Evolutionary conservation across 1,140 invertebrate species (phyloP).

Genomic region (Tribolium madens): DNA sequence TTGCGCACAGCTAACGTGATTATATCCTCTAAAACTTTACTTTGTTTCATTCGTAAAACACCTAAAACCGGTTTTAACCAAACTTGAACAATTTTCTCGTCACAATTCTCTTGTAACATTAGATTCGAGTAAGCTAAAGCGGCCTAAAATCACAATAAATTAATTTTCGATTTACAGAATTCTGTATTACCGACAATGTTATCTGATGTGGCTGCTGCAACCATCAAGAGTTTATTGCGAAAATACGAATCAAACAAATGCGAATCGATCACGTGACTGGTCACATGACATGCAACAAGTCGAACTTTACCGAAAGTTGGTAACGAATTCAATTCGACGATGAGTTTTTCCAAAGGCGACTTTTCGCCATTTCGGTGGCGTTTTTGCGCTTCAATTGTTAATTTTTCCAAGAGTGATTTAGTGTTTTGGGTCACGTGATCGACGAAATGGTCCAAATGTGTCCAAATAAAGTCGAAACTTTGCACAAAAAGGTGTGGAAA

Average conservation of each 20-base stretch:
- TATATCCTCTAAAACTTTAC: not conserved
- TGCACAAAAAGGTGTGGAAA: not conserved
- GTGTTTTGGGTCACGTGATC: not conserved
- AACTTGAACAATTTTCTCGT: not conserved
- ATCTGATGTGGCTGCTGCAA: not conserved
- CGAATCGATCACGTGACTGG: not conserved
- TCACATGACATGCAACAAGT: not conserved
- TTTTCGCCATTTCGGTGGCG: no score
- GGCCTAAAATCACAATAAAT: not conserved
- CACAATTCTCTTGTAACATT: not conserved
- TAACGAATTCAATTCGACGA: no score
- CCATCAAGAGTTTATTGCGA: not conserved
- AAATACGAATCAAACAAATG: not conserved
- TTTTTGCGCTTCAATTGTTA: not conserved
- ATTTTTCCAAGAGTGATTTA: not conserved
- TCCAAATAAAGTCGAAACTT: constrained; percentile 15
- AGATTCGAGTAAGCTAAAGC: not conserved
- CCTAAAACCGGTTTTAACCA: not conserved
- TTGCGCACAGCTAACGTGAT: not conserved
- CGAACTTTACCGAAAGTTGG: not conserved
- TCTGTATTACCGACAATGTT: not conserved
- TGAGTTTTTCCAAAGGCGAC: no score
- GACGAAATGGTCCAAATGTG: constrained; percentile 3
- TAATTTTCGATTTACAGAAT: not conserved
- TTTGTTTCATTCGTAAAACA: not conserved